Evolutionary conservation across 2,888 invertebrate genomes (phyloP).

Genomic region (Alentia gelatinosa): DNA sequence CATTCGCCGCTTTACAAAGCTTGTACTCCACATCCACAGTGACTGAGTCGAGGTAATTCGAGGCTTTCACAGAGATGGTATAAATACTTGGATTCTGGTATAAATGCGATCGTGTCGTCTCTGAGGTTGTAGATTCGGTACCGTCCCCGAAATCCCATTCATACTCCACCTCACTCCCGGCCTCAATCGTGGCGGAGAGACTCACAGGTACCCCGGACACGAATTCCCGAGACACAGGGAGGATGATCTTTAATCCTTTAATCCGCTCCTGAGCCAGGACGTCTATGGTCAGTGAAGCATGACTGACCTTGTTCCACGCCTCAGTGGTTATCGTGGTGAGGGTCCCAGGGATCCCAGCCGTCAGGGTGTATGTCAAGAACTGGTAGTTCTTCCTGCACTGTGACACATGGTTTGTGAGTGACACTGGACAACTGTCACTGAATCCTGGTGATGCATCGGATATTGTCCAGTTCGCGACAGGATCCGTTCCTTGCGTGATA

Average conservation of each 20-base stretch:
- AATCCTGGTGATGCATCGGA: background rate
- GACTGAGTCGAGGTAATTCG: background rate
- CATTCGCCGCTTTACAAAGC: background rate
- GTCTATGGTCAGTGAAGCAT: background rate
- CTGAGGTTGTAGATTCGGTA: background rate
- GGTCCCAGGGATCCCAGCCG: background rate
- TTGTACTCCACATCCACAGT: background rate
- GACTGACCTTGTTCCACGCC: background rate
- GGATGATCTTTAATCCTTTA: background rate
- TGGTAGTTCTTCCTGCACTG: background rate
- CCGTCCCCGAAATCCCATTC: conserved; percentile 36
- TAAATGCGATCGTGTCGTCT: background rate
- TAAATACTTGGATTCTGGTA: background rate
- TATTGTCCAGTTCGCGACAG: background rate
- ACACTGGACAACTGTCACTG: background rate
- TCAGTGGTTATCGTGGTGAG: background rate
- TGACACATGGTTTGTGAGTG: background rate
- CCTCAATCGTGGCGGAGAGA: background rate
- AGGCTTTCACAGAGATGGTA: background rate
- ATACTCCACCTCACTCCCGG: background rate
- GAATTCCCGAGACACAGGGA: background rate
- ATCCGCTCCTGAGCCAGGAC: conserved; percentile 9
- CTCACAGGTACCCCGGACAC: too few relatives aligned
- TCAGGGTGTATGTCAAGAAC: background rate
- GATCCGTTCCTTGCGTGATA: background rate